Percentiles rank a stretch among this genome's conserved stretches.
Conservation (phyloP, 2,888 invertebrate genomes). For the Pegoplata infirma region DNA sequence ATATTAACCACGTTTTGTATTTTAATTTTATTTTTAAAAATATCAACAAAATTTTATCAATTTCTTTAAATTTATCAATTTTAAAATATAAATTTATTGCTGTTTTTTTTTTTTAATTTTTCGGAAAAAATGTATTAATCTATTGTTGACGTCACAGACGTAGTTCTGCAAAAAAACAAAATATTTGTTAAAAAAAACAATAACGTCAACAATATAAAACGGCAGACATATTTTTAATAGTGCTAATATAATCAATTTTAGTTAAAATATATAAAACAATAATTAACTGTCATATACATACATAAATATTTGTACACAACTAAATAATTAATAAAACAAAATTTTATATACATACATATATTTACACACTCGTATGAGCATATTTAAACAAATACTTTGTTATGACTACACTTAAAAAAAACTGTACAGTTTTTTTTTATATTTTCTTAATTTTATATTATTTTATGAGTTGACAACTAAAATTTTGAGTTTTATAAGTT, state of each 20-base stretch:
- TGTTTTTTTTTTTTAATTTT: neutral
- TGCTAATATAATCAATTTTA: neutral
- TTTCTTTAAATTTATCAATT: neutral
- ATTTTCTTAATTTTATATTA: too few species aligned
- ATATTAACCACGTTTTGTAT: neutral
- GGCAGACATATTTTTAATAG: neutral
- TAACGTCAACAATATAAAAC: neutral
- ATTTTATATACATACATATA: neutral
- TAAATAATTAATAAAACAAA: neutral
- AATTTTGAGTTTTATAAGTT: too few species aligned
- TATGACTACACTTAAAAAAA: too few species aligned
- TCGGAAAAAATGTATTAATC: neutral
- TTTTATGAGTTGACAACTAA: too few species aligned
- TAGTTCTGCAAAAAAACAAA: neutral
- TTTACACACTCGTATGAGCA: neutral
- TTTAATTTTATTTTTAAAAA: neutral
- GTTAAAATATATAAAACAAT: constrained; percentile 1
- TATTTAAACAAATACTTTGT: neutral
- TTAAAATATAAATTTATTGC: neutral
- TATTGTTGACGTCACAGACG: constrained; percentile 7
- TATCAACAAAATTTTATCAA: neutral
- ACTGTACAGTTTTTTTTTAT: too few species aligned
- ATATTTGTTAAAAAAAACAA: neutral
- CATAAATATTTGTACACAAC: neutral
- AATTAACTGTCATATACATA: neutral